phyloP scores from a whole-genome alignment of 92 coral and sea anemone genomes.

The Metridium senile region DNA sequence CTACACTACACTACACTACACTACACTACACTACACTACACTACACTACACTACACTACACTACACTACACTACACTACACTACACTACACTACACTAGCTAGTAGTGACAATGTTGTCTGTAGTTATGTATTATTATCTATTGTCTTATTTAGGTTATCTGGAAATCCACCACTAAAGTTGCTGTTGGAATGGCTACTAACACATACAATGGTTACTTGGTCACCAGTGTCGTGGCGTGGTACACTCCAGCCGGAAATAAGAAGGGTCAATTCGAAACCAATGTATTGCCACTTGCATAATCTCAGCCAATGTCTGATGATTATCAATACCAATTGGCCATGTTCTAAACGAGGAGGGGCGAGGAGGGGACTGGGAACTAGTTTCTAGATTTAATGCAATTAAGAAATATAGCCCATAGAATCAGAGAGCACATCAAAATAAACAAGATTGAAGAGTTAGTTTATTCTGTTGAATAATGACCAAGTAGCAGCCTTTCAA shows the following conservation, averaged over 20 bases:
- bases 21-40: neutral
- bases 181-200: slow-evolving; percentile 12
- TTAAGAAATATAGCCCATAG: too few species aligned
- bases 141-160: slow-evolving; percentile 13
- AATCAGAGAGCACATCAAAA: too few species aligned
- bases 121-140: too few species aligned
- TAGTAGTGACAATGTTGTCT: too few species aligned
- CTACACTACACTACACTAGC: neutral
- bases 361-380: too few species aligned
- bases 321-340: too few species aligned
- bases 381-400: too few species aligned
- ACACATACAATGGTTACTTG: neutral
- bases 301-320: too few species aligned
- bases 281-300: neutral
- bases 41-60: neutral
- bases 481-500: too few species aligned
- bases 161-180: slow-evolving; percentile 18
- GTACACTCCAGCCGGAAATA: slow-evolving; percentile 4
- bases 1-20: neutral
- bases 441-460: too few species aligned
- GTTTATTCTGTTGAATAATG: too few species aligned
- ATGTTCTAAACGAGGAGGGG: too few species aligned
- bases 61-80: neutral
- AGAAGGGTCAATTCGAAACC: neutral
- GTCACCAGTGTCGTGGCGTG: neutral